phyloP scores from a whole-genome alignment of 2,797 vertebrate species.

The Gambelia wislizenii region DNA sequence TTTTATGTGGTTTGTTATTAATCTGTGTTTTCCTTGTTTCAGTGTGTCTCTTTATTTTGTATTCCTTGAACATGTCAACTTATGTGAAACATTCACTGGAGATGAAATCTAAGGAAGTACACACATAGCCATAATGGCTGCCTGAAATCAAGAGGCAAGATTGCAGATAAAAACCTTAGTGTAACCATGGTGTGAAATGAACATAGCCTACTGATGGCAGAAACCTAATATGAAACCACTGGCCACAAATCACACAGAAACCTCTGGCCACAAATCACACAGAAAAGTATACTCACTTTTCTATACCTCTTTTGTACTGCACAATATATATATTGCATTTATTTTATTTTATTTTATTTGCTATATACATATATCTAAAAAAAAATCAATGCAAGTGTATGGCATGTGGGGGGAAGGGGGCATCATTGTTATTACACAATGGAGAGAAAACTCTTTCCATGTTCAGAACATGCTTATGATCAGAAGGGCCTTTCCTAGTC shows the following conservation, averaged over 20 bases:
- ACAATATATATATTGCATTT: no score
- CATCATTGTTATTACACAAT: conserved; percentile 43
- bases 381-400: not conserved
- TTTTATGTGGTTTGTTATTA: conserved; percentile 9
- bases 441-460: conserved; percentile 34
- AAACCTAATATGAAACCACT: not conserved
- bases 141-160: not conserved
- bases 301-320: conserved; percentile 28
- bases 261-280: not conserved
- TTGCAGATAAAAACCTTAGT: not conserved
- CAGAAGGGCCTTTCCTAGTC: conserved; percentile 48
- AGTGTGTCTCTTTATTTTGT: not conserved
- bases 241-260: not conserved
- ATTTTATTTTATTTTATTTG: no score
- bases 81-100: not conserved
- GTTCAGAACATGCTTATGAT: conserved; percentile 23
- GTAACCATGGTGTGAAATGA: not conserved
- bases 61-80: not conserved
- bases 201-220: not conserved
- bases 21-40: not conserved
- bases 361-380: no score
- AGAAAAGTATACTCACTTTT: conserved; percentile 18
- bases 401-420: not conserved
- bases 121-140: not conserved
- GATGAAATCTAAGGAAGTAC: not conserved